Percentiles rank a stretch among this genome's conserved stretches.
phyloP scores from a whole-genome alignment of 37 sponge, comb jelly and placozoan genomes.

The Aplysina aerophoba region DNA sequence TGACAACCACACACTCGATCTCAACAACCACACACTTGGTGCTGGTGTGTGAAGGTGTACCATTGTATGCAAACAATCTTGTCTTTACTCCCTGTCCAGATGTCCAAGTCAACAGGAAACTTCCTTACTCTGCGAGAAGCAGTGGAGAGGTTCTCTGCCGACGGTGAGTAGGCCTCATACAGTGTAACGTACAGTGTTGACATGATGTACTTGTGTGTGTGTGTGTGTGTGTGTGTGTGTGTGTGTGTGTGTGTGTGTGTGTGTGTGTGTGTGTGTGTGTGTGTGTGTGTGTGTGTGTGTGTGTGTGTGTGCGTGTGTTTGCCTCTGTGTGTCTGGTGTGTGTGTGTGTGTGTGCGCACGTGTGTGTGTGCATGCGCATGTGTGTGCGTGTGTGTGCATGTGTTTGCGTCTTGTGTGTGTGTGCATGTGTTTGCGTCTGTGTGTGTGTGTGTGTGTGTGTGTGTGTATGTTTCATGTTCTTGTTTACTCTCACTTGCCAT shows the following conservation, averaged over 20 bases:
- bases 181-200: neutral
- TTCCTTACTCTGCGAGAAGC: slow-evolving; percentile 86
- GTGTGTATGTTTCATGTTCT: slow-evolving; percentile 17
- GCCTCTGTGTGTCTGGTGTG: too few species aligned
- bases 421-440: slow-evolving; percentile 22
- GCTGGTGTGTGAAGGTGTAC: too few species aligned
- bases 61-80: too few species aligned
- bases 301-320: neutral
- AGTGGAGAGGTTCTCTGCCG: slow-evolving; percentile 88
- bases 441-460: slow-evolving; percentile 20
- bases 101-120: slow-evolving; percentile 98
- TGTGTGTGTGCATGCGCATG: too few species aligned
- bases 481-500: neutral
- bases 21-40: too few species aligned
- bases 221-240: slow-evolving; percentile 4
- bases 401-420: slow-evolving; percentile 18
- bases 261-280: neutral
- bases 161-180: slow-evolving; percentile 55
- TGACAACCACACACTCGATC: too few species aligned
- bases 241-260: neutral
- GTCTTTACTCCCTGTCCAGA: slow-evolving; percentile 49
- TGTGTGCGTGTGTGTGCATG: slow-evolving; percentile 5
- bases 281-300: neutral
- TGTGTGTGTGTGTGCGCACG: too few species aligned
- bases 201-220: neutral